Percentiles rank a stretch among this genome's conserved stretches.
phyloP scores from a whole-genome alignment of 2,888 invertebrate genomes.

The Limenitis camilla region DNA sequence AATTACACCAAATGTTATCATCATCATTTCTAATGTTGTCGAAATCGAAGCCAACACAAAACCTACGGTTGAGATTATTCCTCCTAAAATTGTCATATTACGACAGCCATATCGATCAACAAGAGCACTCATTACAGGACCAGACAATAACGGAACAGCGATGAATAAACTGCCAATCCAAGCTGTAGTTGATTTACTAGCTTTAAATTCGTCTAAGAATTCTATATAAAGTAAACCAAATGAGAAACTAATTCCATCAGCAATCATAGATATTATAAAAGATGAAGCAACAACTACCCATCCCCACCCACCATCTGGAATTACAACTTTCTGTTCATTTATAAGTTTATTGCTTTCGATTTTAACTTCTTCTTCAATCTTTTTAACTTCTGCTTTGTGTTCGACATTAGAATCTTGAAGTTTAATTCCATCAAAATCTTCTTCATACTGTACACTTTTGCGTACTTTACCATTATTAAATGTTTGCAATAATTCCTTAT shows the following conservation, averaged over 20 bases:
- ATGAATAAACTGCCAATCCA: constrained; percentile 94
- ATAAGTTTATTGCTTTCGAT: constrained; percentile 26
- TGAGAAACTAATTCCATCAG: constrained; percentile 94
- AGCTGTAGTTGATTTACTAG: constrained; percentile 88
- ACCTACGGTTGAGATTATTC: constrained; percentile 81
- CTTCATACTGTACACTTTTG: constrained; percentile 18
- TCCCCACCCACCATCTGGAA: constrained; percentile 91
- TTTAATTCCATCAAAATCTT: constrained; percentile 23
- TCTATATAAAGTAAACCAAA: constrained; percentile 92
- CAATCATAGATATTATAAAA: constrained; percentile 89
- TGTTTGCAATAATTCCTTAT: constrained; percentile 31
- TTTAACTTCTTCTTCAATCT: constrained; percentile 36
- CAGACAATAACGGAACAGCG: constrained; percentile 88
- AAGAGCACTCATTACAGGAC: constrained; percentile 88
- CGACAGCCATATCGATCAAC: constrained; percentile 91
- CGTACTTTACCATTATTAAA: constrained; percentile 23
- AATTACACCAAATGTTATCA: constrained; percentile 88
- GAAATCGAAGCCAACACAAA: constrained; percentile 84
- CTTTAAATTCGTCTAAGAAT: constrained; percentile 85
- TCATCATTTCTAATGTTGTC: constrained; percentile 83
- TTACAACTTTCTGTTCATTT: constrained; percentile 59
- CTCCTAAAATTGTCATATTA: constrained; percentile 83
- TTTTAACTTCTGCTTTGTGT: constrained; percentile 27
- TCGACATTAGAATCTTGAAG: constrained; percentile 28
- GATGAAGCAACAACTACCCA: constrained; percentile 93